Evolutionary conservation across 2,888 invertebrate genomes (phyloP).

Genomic region (Harpalus rubripes): DNA sequence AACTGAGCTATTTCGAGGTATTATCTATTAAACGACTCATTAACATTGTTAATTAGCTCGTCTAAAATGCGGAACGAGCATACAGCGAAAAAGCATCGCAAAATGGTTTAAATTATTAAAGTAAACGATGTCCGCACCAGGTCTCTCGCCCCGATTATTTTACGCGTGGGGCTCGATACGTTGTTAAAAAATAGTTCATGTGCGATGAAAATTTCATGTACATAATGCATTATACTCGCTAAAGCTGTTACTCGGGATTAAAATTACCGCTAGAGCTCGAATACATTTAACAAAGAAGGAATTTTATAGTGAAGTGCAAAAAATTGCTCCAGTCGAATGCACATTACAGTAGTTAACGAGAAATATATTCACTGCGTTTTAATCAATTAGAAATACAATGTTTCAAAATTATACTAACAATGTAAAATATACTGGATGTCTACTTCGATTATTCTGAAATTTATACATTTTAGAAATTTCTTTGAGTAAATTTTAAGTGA

Average conservation of each 20-base stretch:
- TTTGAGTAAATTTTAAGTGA: too few species aligned
- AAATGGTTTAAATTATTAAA: slow-evolving; percentile 55
- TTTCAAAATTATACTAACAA: neutral
- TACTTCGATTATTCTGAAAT: too few species aligned
- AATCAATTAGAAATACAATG: neutral
- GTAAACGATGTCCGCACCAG: slow-evolving; percentile 36
- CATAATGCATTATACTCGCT: slow-evolving; percentile 24
- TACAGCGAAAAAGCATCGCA: slow-evolving; percentile 52
- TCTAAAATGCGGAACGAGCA: slow-evolving; percentile 49
- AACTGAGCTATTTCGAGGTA: slow-evolving; percentile 9
- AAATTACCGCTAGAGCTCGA: neutral
- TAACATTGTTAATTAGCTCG: slow-evolving; percentile 58
- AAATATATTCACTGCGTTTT: neutral
- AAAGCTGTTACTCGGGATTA: slow-evolving; percentile 31
- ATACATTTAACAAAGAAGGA: neutral
- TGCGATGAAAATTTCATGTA: slow-evolving; percentile 25
- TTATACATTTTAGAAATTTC: neutral
- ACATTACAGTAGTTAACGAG: neutral
- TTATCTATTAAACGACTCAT: slow-evolving; percentile 53
- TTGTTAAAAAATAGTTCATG: slow-evolving; percentile 36
- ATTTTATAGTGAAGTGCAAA: neutral
- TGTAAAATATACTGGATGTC: too few species aligned
- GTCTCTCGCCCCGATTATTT: slow-evolving; percentile 35
- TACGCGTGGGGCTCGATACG: slow-evolving; percentile 24
- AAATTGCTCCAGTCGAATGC: neutral